A percentile compares a stretch with the other conserved stretches of the same genome.
These are phyloP conservation scores for Trichogramma evanescens DNA, from an alignment of 2,888 invertebrate species.

Conservation along the genomic window DNA sequence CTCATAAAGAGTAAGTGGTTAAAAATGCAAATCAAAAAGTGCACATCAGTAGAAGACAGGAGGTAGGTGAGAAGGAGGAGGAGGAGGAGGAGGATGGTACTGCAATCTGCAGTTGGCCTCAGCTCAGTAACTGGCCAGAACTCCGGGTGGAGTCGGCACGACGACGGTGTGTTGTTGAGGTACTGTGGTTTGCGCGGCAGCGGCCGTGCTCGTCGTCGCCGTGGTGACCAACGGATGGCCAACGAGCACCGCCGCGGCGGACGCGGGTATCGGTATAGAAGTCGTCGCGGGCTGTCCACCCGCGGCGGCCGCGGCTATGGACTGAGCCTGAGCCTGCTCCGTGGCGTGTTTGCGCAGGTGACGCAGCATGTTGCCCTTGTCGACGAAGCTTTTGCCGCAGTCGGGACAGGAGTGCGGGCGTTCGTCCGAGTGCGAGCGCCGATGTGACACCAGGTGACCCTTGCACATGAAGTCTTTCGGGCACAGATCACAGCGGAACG, in stretches of 20 bases:
- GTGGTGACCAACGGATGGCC: constrained; percentile 40
- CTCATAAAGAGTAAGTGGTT: no score
- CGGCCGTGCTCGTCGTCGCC: constrained; percentile 30
- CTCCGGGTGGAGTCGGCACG: constrained; percentile 53
- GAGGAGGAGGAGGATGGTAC: background rate
- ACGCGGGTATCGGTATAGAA: constrained; percentile 41
- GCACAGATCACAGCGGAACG: constrained; percentile 74
- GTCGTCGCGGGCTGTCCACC: constrained; percentile 57
- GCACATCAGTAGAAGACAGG: no score
- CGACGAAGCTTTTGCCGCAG: constrained; percentile 73
- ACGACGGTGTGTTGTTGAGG: constrained; percentile 51
- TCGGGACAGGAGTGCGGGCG: constrained; percentile 58
- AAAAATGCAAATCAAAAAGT: no score
- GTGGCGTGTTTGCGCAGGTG: constrained; percentile 67
- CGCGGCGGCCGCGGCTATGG: constrained; percentile 47
- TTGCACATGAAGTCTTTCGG: constrained; percentile 84
- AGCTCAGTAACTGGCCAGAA: constrained; percentile 49
- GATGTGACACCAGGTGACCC: constrained; percentile 77
- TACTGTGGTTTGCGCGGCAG: constrained; percentile 40
- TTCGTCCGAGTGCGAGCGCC: constrained; percentile 68
- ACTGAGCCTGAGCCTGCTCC: constrained; percentile 66
- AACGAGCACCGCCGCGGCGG: constrained; percentile 46
- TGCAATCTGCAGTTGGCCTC: constrained; percentile 4
- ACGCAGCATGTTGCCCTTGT: constrained; percentile 70
- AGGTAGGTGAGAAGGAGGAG: no score